Percentiles rank a stretch among this genome's conserved stretches.
These are phyloP conservation scores for Phalacrocorax brasilianus DNA, from an alignment of 2,113 vertebrate genomes.

Conservation along the genomic window DNA sequence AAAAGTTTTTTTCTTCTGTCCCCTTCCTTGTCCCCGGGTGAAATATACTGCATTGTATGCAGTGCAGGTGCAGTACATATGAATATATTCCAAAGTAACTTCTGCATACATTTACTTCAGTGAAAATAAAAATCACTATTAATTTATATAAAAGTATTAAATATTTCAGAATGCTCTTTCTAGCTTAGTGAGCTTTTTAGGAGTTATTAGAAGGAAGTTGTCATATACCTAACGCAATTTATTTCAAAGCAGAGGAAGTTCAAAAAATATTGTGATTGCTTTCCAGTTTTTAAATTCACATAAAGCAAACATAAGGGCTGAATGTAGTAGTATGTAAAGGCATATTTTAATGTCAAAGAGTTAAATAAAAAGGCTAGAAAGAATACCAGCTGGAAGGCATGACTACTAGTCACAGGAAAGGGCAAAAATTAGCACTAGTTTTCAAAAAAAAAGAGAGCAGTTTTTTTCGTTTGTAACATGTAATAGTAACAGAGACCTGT, in stretches of 20 bases:
- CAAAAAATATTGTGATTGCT: not conserved
- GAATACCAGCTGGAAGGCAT: not conserved
- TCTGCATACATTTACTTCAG: not conserved
- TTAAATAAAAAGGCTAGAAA: not conserved
- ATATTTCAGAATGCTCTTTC: not conserved
- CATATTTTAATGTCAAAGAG: not conserved
- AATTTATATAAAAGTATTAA: not conserved
- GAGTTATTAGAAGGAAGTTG: not conserved
- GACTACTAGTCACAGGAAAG: not conserved
- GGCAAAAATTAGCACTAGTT: not conserved
- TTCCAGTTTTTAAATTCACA: not conserved
- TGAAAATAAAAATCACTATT: not conserved
- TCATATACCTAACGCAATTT: slow-evolving; percentile 43
- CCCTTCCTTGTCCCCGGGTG: not conserved
- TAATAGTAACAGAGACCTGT: not conserved
- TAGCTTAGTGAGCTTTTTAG: not conserved
- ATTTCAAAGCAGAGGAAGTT: not conserved
- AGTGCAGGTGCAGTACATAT: not conserved
- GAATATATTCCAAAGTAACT: not conserved
- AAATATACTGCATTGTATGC: not conserved
- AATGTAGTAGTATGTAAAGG: not conserved
- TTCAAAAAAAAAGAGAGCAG: too few species aligned
- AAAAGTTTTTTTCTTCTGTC: not conserved
- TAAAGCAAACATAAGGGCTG: not conserved
- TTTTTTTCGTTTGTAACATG: not conserved